Percentiles rank a stretch among this genome's conserved stretches.
These are phyloP conservation scores for Thymelicus sylvestris DNA, from an alignment of 2,888 invertebrate species.

Conservation along the genomic window DNA sequence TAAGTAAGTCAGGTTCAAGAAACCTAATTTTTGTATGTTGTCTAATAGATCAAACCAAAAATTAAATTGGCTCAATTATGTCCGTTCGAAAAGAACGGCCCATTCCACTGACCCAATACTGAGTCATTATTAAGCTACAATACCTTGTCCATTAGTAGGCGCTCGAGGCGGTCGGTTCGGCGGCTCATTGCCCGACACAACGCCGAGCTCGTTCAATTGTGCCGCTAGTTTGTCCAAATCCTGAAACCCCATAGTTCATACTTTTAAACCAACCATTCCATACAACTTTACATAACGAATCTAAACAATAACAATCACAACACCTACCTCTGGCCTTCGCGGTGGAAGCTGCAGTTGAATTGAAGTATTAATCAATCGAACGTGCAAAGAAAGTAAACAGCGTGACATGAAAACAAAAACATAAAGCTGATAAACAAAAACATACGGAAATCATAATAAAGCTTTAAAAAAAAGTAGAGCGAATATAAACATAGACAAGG, in stretches of 20 bases:
- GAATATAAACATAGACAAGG: neutral
- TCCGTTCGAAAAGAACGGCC: too few relatives aligned
- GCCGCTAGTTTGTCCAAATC: slow-evolving; percentile 98
- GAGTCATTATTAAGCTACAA: neutral
- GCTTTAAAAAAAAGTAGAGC: slow-evolving; percentile 4
- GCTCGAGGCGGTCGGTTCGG: slow-evolving; percentile 80
- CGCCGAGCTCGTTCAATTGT: slow-evolving; percentile 97
- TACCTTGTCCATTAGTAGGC: slow-evolving; percentile 79
- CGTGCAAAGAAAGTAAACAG: slow-evolving; percentile 82
- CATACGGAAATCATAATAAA: slow-evolving; percentile 17
- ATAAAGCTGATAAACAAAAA: slow-evolving; percentile 72
- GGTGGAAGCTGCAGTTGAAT: slow-evolving; percentile 89
- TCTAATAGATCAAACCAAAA: too few relatives aligned
- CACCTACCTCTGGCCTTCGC: slow-evolving; percentile 95
- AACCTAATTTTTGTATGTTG: too few relatives aligned
- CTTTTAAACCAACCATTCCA: neutral
- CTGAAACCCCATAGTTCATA: slow-evolving; percentile 78
- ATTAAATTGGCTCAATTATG: too few relatives aligned
- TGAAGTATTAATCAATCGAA: slow-evolving; percentile 68
- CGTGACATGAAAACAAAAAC: slow-evolving; percentile 82
- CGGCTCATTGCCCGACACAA: slow-evolving; percentile 90
- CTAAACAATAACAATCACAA: slow-evolving; percentile 36
- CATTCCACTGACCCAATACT: neutral
- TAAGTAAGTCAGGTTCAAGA: too few relatives aligned
- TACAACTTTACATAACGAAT: neutral